These are phyloP conservation scores for Xestia sexstrigata DNA, from an alignment of 2,888 invertebrate species.

Conservation along the genomic window DNA sequence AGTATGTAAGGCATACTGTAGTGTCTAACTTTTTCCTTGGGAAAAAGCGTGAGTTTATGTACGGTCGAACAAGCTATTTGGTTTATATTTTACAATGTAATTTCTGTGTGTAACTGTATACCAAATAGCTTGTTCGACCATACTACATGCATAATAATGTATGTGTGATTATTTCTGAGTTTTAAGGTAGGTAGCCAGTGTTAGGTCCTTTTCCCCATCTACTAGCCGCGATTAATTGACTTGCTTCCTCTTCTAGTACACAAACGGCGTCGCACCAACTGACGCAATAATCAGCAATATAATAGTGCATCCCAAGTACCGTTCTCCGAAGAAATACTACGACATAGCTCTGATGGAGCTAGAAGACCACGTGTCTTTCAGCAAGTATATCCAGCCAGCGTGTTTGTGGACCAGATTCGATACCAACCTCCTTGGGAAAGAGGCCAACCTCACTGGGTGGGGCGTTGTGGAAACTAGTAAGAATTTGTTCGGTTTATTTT, in stretches of 20 bases:
- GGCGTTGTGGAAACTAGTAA: conserved; percentile 77
- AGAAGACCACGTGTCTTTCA: conserved; percentile 67
- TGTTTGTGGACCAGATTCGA: conserved; percentile 76
- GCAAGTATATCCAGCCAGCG: conserved; percentile 75
- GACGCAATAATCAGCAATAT: conserved; percentile 75
- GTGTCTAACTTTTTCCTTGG: neutral
- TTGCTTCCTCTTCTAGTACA: conserved; percentile 25
- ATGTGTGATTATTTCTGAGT: neutral
- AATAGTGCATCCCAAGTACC: conserved; percentile 75
- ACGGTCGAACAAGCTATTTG: too few species aligned
- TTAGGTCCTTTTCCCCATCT: neutral
- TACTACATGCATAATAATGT: too few species aligned
- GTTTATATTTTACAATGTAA: too few species aligned
- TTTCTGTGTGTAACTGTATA: too few species aligned
- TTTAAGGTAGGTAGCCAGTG: neutral
- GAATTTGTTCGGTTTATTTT: neutral
- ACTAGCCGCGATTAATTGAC: neutral
- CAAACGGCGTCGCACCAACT: conserved; percentile 30
- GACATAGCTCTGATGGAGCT: conserved; percentile 82
- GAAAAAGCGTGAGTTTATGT: neutral
- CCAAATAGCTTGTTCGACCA: too few species aligned
- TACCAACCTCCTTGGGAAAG: conserved; percentile 61
- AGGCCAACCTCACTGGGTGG: conserved; percentile 80
- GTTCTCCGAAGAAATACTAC: conserved; percentile 77
- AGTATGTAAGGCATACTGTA: too few species aligned